Evolutionary conservation across 2,888 invertebrate genomes (phyloP).

Genomic region (Clepsis dumicolana): DNA sequence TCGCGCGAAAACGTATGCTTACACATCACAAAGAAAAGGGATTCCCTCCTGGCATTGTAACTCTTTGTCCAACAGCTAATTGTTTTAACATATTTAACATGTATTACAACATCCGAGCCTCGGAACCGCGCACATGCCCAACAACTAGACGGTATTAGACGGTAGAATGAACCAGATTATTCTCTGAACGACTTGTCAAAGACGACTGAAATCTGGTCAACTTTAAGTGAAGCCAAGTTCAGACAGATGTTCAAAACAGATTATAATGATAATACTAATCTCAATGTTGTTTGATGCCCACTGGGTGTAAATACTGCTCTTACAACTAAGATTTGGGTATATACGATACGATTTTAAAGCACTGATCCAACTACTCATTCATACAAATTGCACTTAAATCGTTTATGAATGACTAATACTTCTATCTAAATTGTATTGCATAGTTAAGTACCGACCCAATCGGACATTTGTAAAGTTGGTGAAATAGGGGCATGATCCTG

Average conservation of each 20-base stretch:
- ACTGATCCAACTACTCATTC: no score
- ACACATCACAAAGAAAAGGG: neutral
- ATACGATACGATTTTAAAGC: no score
- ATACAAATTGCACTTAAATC: no score
- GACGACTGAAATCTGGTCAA: neutral
- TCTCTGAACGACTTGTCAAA: neutral
- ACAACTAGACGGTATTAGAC: neutral
- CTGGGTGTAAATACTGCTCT: neutral
- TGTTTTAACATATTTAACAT: neutral
- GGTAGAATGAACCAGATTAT: neutral
- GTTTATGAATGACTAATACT: no score
- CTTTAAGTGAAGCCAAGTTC: neutral
- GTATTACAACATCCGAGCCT: neutral
- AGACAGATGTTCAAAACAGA: neutral
- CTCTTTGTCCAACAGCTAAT: conserved; percentile 3
- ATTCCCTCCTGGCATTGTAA: neutral
- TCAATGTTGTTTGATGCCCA: neutral
- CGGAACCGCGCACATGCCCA: neutral
- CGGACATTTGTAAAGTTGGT: no score
- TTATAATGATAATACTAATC: neutral
- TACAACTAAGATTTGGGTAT: no score
- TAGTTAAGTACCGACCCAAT: no score
- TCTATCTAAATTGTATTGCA: no score
- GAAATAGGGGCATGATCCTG: no score
- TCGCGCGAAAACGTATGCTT: conserved; percentile 3